Evolutionary conservation across 2,888 invertebrate species (phyloP).

Genomic region (Chymomyza procnemis): DNA sequence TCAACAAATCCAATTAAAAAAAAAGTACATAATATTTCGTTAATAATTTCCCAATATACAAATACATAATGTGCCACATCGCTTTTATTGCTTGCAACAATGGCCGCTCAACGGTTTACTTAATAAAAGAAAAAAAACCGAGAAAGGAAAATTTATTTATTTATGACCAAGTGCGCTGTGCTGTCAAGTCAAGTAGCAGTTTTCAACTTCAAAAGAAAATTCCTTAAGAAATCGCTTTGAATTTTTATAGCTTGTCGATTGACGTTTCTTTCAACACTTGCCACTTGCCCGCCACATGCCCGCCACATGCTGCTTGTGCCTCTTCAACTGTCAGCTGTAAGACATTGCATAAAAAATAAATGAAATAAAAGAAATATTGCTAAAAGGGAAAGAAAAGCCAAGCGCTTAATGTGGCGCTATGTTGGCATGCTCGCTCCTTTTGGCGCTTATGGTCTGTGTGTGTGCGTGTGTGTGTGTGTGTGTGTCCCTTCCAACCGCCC

Average conservation of each 20-base stretch:
- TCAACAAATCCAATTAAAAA: too few relatives aligned
- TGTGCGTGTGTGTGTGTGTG: too few relatives aligned
- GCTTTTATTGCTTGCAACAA: not conserved
- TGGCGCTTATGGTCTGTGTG: too few relatives aligned
- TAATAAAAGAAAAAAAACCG: not conserved
- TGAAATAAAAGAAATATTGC: not conserved
- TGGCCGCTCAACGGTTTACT: not conserved
- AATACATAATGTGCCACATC: not conserved
- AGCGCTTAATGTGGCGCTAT: conserved; percentile 53
- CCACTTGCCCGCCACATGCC: not conserved
- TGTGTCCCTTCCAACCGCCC: not conserved
- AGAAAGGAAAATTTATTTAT: not conserved
- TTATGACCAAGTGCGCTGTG: not conserved
- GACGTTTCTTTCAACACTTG: not conserved
- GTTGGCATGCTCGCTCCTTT: conserved; percentile 46
- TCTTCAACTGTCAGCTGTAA: not conserved
- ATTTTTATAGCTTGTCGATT: not conserved
- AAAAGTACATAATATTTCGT: too few relatives aligned
- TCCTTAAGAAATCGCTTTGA: not conserved
- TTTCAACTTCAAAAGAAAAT: not conserved
- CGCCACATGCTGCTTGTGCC: not conserved
- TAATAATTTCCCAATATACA: too few relatives aligned
- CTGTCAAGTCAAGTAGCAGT: not conserved
- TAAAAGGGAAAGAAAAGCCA: conserved; percentile 44
- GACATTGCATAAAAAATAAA: not conserved